Evolutionary conservation across 2,888 invertebrate genomes (phyloP).

Genomic region (Orthosia gracilis): DNA sequence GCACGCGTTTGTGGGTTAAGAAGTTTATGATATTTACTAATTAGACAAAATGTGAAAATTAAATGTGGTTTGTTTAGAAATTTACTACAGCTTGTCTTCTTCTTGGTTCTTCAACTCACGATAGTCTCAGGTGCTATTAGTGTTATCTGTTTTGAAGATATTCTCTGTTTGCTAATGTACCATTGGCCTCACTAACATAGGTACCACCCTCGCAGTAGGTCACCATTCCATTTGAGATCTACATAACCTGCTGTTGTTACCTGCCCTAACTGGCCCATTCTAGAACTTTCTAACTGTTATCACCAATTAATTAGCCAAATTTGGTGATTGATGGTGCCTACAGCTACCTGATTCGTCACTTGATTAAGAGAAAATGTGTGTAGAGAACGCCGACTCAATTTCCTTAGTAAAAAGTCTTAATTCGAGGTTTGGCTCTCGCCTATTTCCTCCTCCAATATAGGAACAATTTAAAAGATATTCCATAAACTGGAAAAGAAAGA

Average conservation of each 20-base stretch:
- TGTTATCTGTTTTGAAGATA: neutral
- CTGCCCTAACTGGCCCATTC: neutral
- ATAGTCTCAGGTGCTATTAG: neutral
- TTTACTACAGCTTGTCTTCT: too few relatives aligned
- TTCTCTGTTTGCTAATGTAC: neutral
- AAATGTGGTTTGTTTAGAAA: neutral
- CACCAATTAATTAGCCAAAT: too few relatives aligned
- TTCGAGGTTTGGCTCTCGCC: too few relatives aligned
- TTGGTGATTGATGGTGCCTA: neutral
- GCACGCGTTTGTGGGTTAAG: neutral
- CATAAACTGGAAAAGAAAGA: too few relatives aligned
- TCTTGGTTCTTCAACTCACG: too few relatives aligned
- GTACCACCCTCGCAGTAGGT: neutral
- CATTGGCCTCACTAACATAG: neutral
- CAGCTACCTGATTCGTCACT: neutral
- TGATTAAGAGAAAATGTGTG: too few relatives aligned
- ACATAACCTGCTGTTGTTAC: neutral
- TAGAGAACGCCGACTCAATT: too few relatives aligned
- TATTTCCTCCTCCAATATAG: too few relatives aligned
- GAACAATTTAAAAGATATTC: too few relatives aligned
- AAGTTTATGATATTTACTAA: neutral
- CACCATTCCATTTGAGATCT: neutral
- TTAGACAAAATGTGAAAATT: neutral
- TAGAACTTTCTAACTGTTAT: neutral
- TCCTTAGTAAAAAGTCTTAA: too few relatives aligned